A percentile compares a stretch with the other conserved stretches of the same genome.
These are phyloP conservation scores for Cavia porcellus DNA, from an alignment of 2,113 vertebrate species.

Conservation along the genomic window DNA sequence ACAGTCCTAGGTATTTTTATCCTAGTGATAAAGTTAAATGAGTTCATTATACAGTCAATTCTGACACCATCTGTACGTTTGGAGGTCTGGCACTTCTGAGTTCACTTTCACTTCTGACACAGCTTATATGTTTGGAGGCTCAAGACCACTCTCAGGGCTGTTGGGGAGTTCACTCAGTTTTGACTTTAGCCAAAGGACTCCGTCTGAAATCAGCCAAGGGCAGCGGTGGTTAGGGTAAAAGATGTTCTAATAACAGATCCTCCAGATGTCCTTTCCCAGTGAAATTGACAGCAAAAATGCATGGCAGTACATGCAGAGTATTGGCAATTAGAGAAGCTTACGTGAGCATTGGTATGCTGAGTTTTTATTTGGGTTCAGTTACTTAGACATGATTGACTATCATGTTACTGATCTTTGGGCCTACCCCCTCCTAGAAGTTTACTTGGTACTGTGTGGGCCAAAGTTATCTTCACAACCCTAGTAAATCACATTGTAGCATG, in stretches of 20 bases:
- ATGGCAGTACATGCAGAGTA: not conserved
- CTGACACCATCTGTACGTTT: not conserved
- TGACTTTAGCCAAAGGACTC: not conserved
- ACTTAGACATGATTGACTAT: not conserved
- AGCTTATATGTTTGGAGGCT: not conserved
- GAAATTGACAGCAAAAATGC: not conserved
- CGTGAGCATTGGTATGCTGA: not conserved
- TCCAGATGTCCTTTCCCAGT: not conserved
- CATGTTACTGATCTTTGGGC: not conserved
- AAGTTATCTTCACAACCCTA: too few species aligned
- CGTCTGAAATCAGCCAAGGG: not conserved
- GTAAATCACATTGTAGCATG: not conserved
- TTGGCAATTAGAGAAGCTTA: not conserved
- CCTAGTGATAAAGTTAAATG: conserved; percentile 22
- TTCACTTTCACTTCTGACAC: not conserved
- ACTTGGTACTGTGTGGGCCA: not conserved
- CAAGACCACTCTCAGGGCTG: not conserved
- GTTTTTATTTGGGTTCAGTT: conserved; percentile 13
- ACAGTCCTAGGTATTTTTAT: conserved; percentile 43
- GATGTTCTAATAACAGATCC: not conserved
- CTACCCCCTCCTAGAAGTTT: not conserved
- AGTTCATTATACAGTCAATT: not conserved
- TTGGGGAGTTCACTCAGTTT: not conserved
- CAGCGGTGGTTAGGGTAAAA: not conserved
- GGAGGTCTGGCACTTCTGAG: not conserved